These are phyloP conservation scores for Megaceryle maxima DNA, from an alignment of 2,113 vertebrate species.

Conservation along the genomic window DNA sequence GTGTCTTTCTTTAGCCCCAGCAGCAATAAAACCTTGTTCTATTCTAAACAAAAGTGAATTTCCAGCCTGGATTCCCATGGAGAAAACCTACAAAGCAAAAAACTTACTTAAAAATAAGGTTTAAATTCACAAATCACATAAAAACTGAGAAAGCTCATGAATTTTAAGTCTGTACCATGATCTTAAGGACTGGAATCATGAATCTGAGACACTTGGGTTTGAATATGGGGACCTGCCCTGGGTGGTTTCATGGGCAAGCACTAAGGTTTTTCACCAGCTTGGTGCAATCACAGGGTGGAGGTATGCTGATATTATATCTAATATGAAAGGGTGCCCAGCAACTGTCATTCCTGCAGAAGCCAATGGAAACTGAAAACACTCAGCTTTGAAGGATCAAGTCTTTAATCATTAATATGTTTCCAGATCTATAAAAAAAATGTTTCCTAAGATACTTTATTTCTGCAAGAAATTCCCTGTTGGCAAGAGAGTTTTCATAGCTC, in stretches of 20 bases:
- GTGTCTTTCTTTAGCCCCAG: neutral
- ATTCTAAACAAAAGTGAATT: neutral
- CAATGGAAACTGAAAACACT: conserved; percentile 22
- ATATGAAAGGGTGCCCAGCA: neutral
- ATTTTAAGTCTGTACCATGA: neutral
- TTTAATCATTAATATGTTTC: conserved; percentile 61
- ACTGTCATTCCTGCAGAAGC: neutral
- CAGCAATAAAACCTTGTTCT: neutral
- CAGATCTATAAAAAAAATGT: conserved; percentile 64
- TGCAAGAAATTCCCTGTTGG: conserved; percentile 69
- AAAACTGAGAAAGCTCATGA: neutral
- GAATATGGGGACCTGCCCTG: neutral
- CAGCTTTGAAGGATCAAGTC: conserved; percentile 11
- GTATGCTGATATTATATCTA: neutral
- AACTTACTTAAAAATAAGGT: neutral
- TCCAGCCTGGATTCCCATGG: neutral
- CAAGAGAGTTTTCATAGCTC: conserved; percentile 66
- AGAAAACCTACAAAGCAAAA: neutral
- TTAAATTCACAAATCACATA: neutral
- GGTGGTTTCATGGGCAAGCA: neutral
- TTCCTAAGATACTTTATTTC: conserved; percentile 63
- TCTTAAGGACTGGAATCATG: neutral
- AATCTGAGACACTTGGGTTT: neutral
- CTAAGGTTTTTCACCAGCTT: neutral
- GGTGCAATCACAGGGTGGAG: neutral